Evolutionary conservation across 2,797 vertebrate genomes (phyloP).

Genomic region (Masticophis lateralis): DNA sequence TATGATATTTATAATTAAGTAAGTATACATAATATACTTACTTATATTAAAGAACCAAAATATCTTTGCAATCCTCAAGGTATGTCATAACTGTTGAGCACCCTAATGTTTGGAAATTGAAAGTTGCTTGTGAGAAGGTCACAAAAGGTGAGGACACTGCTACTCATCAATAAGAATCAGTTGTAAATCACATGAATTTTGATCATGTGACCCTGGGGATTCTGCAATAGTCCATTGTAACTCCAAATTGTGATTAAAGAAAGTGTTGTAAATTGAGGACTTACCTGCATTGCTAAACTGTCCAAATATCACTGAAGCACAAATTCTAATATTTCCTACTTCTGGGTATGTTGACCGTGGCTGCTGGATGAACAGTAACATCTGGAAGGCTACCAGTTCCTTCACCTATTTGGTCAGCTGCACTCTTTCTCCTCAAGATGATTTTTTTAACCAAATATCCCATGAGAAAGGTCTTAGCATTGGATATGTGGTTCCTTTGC

Average conservation of each 20-base stretch:
- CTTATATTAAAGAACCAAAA: too few relatives aligned
- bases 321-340: not conserved
- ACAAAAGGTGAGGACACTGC: not conserved
- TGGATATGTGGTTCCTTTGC: not conserved
- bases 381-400: not conserved
- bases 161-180: not conserved
- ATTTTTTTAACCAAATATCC: not conserved
- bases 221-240: not conserved
- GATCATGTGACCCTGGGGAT: not conserved
- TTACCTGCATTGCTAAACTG: not conserved
- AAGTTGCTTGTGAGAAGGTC: not conserved
- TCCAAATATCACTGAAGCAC: not conserved
- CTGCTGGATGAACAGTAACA: not conserved
- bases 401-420: not conserved
- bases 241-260: not conserved
- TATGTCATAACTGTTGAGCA: not conserved
- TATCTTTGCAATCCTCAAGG: not conserved
- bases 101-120: not conserved
- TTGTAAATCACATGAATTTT: not conserved
- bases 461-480: not conserved
- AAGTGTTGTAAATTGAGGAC: not conserved
- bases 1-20: too few relatives aligned
- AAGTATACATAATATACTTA: too few relatives aligned
- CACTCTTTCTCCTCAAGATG: not conserved
- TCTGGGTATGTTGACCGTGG: not conserved